A percentile compares a stretch with the other conserved stretches of the same genome.
phyloP scores from a whole-genome alignment of 2,113 vertebrate genomes.

The Connochaetes taurinus region DNA sequence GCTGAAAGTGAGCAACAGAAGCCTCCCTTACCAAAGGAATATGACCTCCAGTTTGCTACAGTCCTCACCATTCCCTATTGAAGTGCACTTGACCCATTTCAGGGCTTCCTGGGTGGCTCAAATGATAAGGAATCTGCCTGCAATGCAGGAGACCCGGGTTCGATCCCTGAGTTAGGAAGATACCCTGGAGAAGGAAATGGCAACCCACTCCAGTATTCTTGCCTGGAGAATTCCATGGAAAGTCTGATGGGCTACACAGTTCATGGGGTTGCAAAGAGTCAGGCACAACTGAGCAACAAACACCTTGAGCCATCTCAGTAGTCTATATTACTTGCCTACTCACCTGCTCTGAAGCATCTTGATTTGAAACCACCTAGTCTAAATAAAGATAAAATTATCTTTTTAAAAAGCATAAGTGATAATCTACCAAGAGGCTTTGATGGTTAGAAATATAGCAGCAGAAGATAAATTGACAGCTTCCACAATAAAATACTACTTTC shows the following conservation, averaged over 20 bases:
- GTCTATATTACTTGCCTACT: neutral
- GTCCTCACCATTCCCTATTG: neutral
- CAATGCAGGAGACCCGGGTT: neutral
- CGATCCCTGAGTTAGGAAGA: neutral
- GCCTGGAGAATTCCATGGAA: neutral
- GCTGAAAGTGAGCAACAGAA: neutral
- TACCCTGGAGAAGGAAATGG: neutral
- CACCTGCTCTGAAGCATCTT: rapidly evolving
- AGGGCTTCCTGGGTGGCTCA: neutral
- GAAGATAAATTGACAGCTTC: neutral
- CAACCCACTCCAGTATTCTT: neutral
- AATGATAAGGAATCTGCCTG: neutral
- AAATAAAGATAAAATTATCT: neutral
- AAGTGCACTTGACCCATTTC: neutral
- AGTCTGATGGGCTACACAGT: neutral
- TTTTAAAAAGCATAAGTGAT: neutral
- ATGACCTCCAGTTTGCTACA: neutral
- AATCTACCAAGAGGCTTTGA: neutral
- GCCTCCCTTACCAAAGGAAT: neutral
- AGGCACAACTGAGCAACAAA: neutral
- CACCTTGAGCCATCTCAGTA: neutral
- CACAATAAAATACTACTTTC: neutral
- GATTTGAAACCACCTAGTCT: neutral
- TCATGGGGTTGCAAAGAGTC: neutral
- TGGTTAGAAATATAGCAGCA: neutral